Evolutionary conservation across 1,140 invertebrate species (phyloP).

Genomic region (Meloidogyne hapla): DNA sequence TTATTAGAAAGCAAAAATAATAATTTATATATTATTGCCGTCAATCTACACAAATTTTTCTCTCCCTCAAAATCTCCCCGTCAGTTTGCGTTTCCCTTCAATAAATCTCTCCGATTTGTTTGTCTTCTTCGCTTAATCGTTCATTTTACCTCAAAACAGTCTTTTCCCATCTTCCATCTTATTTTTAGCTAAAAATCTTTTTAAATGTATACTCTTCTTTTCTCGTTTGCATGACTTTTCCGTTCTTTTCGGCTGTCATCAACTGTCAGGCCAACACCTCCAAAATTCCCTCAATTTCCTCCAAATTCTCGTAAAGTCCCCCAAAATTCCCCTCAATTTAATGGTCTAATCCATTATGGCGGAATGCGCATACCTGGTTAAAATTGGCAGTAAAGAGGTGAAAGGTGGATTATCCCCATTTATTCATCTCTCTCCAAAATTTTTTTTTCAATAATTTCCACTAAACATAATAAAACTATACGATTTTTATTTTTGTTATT

Average conservation of each 20-base stretch:
- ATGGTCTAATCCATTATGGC: not conserved
- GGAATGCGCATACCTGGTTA: not conserved
- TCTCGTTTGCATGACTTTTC: not conserved
- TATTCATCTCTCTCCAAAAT: not conserved
- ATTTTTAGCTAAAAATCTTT: not conserved
- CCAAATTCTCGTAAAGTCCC: no score
- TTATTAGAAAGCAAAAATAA: not conserved
- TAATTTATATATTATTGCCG: not conserved
- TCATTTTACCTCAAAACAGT: not conserved
- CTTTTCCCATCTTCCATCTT: not conserved
- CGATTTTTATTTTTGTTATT: no score
- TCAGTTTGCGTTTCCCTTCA: slow-evolving; percentile 2
- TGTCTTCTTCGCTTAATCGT: not conserved
- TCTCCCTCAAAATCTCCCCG: not conserved
- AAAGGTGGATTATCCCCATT: not conserved
- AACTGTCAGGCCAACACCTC: no score
- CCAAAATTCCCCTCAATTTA: not conserved
- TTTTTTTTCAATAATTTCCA: no score
- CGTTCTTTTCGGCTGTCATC: not conserved
- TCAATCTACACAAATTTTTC: not conserved
- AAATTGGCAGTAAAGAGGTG: not conserved
- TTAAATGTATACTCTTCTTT: no score
- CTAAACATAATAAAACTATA: no score
- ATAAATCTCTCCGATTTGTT: not conserved
- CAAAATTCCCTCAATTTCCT: no score